These are phyloP conservation scores for Argyresthia albistria DNA, from an alignment of 2,888 invertebrate species.

Conservation along the genomic window DNA sequence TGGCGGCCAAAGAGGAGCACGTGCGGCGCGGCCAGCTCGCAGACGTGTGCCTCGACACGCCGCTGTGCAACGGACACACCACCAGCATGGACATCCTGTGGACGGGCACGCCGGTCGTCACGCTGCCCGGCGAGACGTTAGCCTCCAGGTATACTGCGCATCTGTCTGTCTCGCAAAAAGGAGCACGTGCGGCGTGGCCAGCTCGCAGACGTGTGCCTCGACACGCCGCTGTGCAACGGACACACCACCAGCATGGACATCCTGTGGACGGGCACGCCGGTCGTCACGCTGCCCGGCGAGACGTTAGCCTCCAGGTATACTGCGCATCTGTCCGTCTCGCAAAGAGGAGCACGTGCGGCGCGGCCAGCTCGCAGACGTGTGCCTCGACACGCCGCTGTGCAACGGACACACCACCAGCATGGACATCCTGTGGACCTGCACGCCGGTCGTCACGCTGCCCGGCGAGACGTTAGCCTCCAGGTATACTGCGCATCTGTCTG, in stretches of 20 bases:
- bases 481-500: too few relatives aligned
- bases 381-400: constrained; percentile 98
- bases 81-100: constrained; percentile 99
- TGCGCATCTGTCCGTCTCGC: too few relatives aligned
- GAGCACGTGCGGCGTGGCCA: constrained; percentile 99
- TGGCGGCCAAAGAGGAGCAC: constrained; percentile 99
- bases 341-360: constrained; percentile 98
- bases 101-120: constrained; percentile 99
- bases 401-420: constrained; percentile 99
- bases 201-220: constrained; percentile 97
- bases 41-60: constrained; percentile 98
- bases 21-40: constrained; percentile 97
- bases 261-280: constrained; percentile 99
- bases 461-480: constrained; percentile 86
- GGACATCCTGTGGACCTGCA: constrained; percentile 99
- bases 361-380: constrained; percentile 98
- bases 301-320: constrained; percentile 80
- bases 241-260: constrained; percentile 99
- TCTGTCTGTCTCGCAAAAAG: too few relatives aligned
- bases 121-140: constrained; percentile 89
- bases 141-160: constrained; percentile 79
- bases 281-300: constrained; percentile 94
- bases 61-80: constrained; percentile 99
- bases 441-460: constrained; percentile 97
- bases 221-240: constrained; percentile 99